Percentiles rank a stretch among this genome's conserved stretches.
phyloP scores from a whole-genome alignment of 2,888 invertebrate species.

The Callimorpha dominula region DNA sequence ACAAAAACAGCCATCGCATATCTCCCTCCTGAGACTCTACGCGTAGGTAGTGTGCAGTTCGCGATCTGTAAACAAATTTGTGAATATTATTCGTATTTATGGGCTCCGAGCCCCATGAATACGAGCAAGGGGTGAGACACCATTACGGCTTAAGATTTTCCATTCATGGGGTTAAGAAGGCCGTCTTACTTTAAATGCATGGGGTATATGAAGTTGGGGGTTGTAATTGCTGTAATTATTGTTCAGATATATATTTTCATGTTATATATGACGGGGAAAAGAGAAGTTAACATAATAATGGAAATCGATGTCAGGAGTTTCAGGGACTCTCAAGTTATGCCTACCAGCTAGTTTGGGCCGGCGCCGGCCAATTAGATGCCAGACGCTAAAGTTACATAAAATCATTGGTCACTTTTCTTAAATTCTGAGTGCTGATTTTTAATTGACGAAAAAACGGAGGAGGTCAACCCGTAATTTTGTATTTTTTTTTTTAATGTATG shows the following conservation, averaged over 20 bases:
- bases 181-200: constrained; percentile 70
- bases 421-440: too few species aligned
- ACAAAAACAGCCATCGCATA: constrained; percentile 50
- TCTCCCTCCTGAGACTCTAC: constrained; percentile 56
- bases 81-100: constrained; percentile 79
- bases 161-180: constrained; percentile 75
- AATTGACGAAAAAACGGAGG: too few species aligned
- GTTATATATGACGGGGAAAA: not conserved
- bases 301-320: not conserved
- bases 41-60: constrained; percentile 51
- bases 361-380: too few species aligned
- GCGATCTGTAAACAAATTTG: constrained; percentile 85
- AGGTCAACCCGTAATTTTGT: too few species aligned
- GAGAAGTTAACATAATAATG: not conserved
- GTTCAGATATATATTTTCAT: not conserved
- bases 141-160: constrained; percentile 75
- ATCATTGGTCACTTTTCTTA: too few species aligned
- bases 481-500: too few species aligned
- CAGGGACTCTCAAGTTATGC: too few species aligned
- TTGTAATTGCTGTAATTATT: constrained; percentile 66
- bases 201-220: constrained; percentile 39
- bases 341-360: too few species aligned
- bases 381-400: too few species aligned
- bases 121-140: constrained; percentile 72
- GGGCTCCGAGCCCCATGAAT: constrained; percentile 70